Conservation (phyloP, 2,797 vertebrate genomes). For the Oophaga sylvatica region DNA sequence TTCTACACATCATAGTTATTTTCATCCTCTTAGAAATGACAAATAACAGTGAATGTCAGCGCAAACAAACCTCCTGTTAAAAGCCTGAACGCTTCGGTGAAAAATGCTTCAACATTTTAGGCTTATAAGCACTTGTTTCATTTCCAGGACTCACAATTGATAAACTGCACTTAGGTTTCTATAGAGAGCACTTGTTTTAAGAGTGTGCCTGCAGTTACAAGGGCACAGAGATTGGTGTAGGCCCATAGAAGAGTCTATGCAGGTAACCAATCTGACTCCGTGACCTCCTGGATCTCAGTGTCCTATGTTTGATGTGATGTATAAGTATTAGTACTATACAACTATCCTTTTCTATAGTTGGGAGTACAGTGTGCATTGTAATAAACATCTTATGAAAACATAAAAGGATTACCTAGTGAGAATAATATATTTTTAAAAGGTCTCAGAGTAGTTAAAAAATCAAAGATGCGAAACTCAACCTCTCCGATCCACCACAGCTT, state of each 20-base stretch:
- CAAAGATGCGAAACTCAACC: too few species aligned
- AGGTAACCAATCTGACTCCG: background rate
- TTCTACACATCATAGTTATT: conserved; percentile 26
- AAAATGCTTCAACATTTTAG: conserved; percentile 21
- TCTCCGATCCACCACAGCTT: too few species aligned
- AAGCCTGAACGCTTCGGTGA: background rate
- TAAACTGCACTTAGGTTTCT: conserved; percentile 17
- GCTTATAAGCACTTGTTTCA: background rate
- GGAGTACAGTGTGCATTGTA: too few species aligned
- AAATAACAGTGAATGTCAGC: conserved; percentile 18
- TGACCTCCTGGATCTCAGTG: background rate
- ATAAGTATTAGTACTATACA: too few species aligned
- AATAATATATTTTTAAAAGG: too few species aligned
- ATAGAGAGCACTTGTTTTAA: conserved; percentile 26
- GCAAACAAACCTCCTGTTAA: conserved; percentile 27
- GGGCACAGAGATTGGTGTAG: background rate
- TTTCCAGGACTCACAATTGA: conserved; percentile 5
- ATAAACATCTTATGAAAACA: too few species aligned
- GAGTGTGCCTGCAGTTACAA: background rate
- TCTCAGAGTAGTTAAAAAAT: too few species aligned
- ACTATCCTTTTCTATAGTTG: too few species aligned
- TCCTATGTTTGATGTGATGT: too few species aligned
- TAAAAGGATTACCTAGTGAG: too few species aligned
- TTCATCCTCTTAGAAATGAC: conserved; percentile 19
- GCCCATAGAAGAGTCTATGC: background rate